phyloP scores from a whole-genome alignment of 1,140 invertebrate genomes.

The Tribolium castaneum region DNA sequence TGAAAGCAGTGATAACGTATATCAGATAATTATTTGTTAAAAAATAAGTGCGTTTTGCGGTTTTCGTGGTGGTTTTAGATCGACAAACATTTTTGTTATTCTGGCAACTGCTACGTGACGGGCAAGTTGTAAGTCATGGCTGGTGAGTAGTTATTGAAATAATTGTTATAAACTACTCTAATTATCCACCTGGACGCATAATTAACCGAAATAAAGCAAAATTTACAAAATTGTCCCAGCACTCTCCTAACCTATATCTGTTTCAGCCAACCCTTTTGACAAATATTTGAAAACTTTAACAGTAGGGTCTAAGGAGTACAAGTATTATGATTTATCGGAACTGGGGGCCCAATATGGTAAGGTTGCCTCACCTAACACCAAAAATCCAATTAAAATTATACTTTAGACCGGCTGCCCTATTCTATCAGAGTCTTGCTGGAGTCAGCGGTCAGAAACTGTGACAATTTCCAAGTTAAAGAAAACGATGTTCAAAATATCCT shows the following conservation, averaged over 20 bases:
- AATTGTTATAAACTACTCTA: background rate
- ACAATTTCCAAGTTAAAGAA: constrained; percentile 90
- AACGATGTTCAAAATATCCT: constrained; percentile 92
- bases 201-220: background rate
- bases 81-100: constrained; percentile 16
- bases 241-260: constrained; percentile 55
- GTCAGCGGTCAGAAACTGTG: constrained; percentile 95
- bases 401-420: constrained; percentile 86
- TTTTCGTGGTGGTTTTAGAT: background rate
- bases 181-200: background rate
- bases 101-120: constrained; percentile 43
- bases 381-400: background rate
- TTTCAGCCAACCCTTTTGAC: constrained; percentile 77
- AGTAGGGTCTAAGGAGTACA: constrained; percentile 74
- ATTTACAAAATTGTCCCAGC: too few relatives aligned
- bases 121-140: constrained; percentile 44
- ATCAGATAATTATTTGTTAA: constrained; percentile 15
- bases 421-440: constrained; percentile 94
- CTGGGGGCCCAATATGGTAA: constrained; percentile 84
- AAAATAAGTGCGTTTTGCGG: constrained; percentile 9
- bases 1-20: background rate
- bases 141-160: constrained; percentile 37
- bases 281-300: constrained; percentile 75
- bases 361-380: constrained; percentile 54
- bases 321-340: constrained; percentile 80